Base-by-base conservation (phyloP, 2,797 vertebrate species). In the Acanthis flammea region DNA sequence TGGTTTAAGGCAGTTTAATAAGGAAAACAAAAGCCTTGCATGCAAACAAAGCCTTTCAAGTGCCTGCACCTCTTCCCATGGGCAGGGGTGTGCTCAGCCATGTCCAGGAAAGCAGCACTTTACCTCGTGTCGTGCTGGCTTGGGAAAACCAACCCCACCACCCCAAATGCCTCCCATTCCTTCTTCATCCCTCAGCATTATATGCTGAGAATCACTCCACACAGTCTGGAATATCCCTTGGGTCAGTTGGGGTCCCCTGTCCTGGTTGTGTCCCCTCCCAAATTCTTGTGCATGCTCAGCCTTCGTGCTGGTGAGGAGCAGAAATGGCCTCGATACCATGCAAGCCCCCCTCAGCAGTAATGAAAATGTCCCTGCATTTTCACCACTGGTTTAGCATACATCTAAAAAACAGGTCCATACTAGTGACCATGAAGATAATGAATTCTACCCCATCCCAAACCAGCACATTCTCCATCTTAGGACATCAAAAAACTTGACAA, bases 41-140 rank as follows among this genome's bases (percentile, higher is more conserved):
- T 2, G 5, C 17, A 47, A 74, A 24, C 19, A 37, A 51, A 73
- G 5, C 12, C 25, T 50, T 33, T 1, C 28, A 13, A 14, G 13
- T 44, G 27, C 8, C 15, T 45, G 31, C 22, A 33, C 1, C 31
- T 0, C 25, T 60, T 60, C 28, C 53, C 53, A 1, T 1, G 1
- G 6, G 10, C 53, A 42, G 57, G 17, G 2, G 3, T 24, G 17
- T 30, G 31, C 19, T 71, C 27, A 48, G 45, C 28, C 33, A 12
- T 3, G 7, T 10, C 58, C 6, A 23, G 78, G 51, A 44, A 31
- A 31, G 14, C 25, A 8, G 15, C 7, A 8, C 9, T 31, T 25
- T 41, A 10, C 3, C 24, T 4, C 0, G 0, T 2, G 2, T 4
- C 8, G 9, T 0, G 0, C 9, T 37, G 15, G 4, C 55, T 42